Evolutionary conservation across 1,140 invertebrate genomes (phyloP), one percentile per base, ranked within the genome.

Genomic region (Pteromalus puparum): DNA sequence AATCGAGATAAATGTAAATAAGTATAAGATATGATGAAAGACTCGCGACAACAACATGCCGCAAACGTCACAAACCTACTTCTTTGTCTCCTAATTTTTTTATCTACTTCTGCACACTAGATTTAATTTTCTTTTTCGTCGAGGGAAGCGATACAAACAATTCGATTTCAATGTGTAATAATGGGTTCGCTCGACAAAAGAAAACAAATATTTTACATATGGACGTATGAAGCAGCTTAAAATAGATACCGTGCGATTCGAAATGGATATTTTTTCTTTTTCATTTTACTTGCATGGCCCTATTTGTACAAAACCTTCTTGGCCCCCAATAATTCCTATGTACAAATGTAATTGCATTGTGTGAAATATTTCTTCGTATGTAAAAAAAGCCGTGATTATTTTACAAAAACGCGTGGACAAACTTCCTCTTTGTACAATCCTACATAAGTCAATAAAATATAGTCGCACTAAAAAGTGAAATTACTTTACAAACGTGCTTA

Each of bases 301-400:
- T 84, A 84, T 84, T 84, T 84, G 46, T 84, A 84, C 67, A 79
- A 79, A 84, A 84, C 78, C n/a, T 48, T 30, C 42, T 84, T 84
- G 75, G 75, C 82, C 82, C 53, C 82, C 82, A 78, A 79, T 53
- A 84, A 73, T 72, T 78, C 76, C 42, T 84, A 84, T 84, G n/a
- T 84, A 84, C 82, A 83, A 82, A 46, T 75, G 12, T 75, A 75
- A 78, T 81, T 81, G 75, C 28, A 70, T 68, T 77, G 21, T 24
- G 53, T 46, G 38, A 83, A 46, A 77, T 42, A 76, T 53, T 46
- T 46, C 21, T 28, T 46, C 21, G 70, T 83, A 75, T 13, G 28
- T 81, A 77, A 68, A 81, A 81, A 82, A 84, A 84, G 30, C 21
- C 65, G 26, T 73, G 28, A 73, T 78, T 84, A 84, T 74, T 80